phyloP scores from a whole-genome alignment of 64 coral and sea anemone genomes.

The Trachythela sp. region DNA sequence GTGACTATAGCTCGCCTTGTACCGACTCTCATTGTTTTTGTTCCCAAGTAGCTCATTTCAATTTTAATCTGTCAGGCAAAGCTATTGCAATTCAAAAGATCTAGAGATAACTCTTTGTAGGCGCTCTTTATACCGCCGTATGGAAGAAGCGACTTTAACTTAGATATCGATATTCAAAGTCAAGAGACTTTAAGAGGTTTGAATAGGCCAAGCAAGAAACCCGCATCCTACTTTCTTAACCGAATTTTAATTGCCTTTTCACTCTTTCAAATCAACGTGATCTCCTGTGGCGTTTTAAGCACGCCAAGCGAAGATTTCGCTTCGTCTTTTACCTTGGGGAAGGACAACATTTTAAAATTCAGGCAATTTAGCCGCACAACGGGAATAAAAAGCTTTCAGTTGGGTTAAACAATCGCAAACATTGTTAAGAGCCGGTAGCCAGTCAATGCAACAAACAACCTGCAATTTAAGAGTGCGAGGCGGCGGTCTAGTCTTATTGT shows the following conservation, averaged over 20 bases:
- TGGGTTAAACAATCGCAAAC: background rate
- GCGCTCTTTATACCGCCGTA: background rate
- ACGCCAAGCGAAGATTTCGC: background rate
- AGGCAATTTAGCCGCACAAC: background rate
- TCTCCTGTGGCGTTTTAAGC: background rate
- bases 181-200: background rate
- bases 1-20: background rate
- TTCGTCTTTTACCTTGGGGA: background rate
- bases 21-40: constrained; percentile 18
- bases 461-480: background rate
- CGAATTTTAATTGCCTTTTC: constrained; percentile 25
- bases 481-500: background rate
- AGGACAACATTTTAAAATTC: background rate
- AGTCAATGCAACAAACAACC: background rate
- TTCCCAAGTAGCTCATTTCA: constrained; percentile 4
- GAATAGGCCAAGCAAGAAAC: background rate
- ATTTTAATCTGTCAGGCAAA: constrained; percentile 20
- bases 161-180: background rate
- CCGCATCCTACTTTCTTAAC: background rate
- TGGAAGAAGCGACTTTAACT: background rate
- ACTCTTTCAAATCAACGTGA: constrained; percentile 14
- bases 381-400: constrained; percentile 3
- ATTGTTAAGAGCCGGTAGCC: constrained; percentile 18
- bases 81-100: background rate
- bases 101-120: constrained; percentile 25